Base-by-base conservation (phyloP, 2,888 invertebrate species). In the Muschampia plurimacula region DNA sequence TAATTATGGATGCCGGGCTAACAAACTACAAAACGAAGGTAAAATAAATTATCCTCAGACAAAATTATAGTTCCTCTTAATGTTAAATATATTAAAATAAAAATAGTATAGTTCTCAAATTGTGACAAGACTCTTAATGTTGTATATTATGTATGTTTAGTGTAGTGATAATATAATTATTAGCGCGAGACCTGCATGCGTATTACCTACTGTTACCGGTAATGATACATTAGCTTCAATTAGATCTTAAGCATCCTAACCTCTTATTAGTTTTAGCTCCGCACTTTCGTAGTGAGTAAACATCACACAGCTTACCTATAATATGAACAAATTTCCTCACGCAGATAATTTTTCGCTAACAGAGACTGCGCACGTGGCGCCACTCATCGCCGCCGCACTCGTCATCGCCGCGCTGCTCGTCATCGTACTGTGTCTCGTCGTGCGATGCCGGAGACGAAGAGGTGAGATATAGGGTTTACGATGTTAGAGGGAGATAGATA, bases 311-410 rank as follows among this genome's bases (percentile, higher is more conserved):
- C 62, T 62, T 15, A n/a, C n/a, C 36, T 60, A 60, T 62, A 62
- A 62, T 36, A 10, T n/a, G 59, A 36, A 60, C 36, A 13, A 81
- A 83, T 87, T 82, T 89, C 84, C 87, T 88, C 86, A 87, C 87
- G 81, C 89, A 92, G 91, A 91, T 86, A 89, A 86, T 91, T 91
- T 91, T 88, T 89, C 88, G 88, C 86, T 88, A 86, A 89, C 92
- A 94, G 93, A 94, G 83, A 92, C 93, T 75, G 92, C 93, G 74
- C 92, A 93, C 80, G 92, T 92, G 82, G 95, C 74, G 93, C 93
- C 65, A 22, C 22, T 22, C 1, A 22, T 22, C 22, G 94, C 93
- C 1, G 94, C 93, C 0, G 94, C 91, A 59, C 84, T 94, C 2
- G 90, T 94, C 70, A 89, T 93, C 70, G 93, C 94, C 0, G 93